Evolutionary conservation across 1,140 invertebrate genomes (phyloP).

Genomic region (Cryptotermes secundus): DNA sequence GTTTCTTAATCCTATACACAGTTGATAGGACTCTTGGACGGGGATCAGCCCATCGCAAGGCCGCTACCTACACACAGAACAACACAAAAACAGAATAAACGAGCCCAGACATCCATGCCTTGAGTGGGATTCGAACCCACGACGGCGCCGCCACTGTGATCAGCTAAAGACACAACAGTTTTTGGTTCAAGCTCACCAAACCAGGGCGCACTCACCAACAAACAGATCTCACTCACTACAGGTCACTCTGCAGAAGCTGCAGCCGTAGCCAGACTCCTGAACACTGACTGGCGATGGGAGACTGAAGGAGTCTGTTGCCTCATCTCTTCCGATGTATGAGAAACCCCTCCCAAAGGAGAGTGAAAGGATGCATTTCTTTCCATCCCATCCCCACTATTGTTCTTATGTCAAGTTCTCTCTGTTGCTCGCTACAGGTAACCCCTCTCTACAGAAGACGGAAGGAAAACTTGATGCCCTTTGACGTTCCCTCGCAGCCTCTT

Average conservation of each 20-base stretch:
- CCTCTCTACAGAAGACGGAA: no score
- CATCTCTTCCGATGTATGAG: not conserved
- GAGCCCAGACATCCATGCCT: no score
- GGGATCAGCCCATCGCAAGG: no score
- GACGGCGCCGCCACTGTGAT: no score
- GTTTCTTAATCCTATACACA: no score
- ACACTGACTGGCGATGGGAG: not conserved
- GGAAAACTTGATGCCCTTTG: not conserved
- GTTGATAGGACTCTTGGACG: no score
- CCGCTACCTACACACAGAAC: no score
- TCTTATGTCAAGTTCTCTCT: not conserved
- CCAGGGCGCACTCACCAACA: not conserved
- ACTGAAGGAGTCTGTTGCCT: not conserved
- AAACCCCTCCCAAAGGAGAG: not conserved
- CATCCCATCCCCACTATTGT: not conserved
- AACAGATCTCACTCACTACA: not conserved
- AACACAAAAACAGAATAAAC: no score
- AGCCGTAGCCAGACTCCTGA: not conserved
- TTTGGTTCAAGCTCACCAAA: no score
- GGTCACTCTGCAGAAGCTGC: not conserved
- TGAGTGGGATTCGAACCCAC: no score
- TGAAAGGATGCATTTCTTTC: not conserved
- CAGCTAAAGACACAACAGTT: no score
- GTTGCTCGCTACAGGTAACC: no score
- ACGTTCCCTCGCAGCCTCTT: not conserved